Base-by-base conservation (phyloP, 2,113 vertebrate genomes). In the Pteropus alecto region DNA sequence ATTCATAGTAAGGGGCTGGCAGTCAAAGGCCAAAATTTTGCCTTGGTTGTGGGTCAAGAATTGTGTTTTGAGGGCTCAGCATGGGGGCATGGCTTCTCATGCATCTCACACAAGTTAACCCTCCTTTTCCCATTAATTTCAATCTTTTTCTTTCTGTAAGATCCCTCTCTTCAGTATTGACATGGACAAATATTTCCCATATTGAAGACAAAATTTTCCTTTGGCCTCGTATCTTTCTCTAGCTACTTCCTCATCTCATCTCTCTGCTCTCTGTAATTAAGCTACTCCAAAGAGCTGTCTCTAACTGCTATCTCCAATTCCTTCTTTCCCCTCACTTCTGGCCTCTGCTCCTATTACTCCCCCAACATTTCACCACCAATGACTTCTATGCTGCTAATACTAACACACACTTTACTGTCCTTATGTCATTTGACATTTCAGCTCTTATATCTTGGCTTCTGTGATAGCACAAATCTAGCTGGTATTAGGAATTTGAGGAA, bases 131-230 rank as follows among this genome's bases (percentile, higher is more conserved):
- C n/a, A 68, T 28, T 43, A n/a, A 51, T 77, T 77, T 94, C 3
- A 74, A 21, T 63, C 1, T 71, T 83, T 88, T 70, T 35, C 54
- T 95, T 91, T 95, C 51, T 85, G n/a, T 71, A 81, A 51, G 33
- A 35, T 78, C 22, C 33, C n/a, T 84, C 14, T 3, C 21, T 46
- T 71, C 26, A 92, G 58, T 63, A 74, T 68, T 92, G 63, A 58
- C 70, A 79, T 61, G 70, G 61, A 14, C 16, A 90, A 70, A 26
- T 60, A 81, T 28, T 21, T 78, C n/a, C 54, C 26, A 65, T 48
- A 73, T n/a, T 90, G 41, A 93, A 91, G 68, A 68, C 28, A 78
- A 95, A 93, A 46, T 35, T 87, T 77, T 65, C 35, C 41, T 87
- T 93, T 78, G 79, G 41, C 8, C 16, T 58, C 60, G 11, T 95